These are phyloP conservation scores for Numida meleagris DNA, from an alignment of 2,113 vertebrate species.

Conservation along the genomic window DNA sequence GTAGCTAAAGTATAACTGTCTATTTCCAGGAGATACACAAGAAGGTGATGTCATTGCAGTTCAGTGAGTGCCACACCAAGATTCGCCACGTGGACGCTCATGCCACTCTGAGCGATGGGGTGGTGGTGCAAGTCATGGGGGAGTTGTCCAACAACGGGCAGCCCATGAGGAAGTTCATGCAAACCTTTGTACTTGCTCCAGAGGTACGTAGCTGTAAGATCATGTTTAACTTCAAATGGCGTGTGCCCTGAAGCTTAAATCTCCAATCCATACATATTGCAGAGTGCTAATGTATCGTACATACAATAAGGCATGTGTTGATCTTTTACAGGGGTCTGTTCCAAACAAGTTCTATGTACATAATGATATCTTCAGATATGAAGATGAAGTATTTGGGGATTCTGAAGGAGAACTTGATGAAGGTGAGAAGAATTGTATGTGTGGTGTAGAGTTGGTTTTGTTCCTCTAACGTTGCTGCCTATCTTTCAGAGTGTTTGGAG, in stretches of 20 bases:
- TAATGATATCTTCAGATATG: constrained; percentile 98
- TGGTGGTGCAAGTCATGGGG: constrained; percentile 97
- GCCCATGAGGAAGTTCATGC: constrained; percentile 98
- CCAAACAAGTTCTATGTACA: constrained; percentile 99
- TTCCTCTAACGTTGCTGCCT: not conserved
- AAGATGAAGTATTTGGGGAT: constrained; percentile 98
- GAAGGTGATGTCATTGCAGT: constrained; percentile 98
- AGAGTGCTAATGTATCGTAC: accelerated
- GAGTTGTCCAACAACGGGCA: constrained; percentile 96
- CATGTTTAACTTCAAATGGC: not conserved
- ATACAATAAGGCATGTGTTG: not conserved
- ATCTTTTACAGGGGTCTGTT: constrained; percentile 89
- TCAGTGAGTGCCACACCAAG: constrained; percentile 98
- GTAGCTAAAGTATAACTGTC: not conserved
- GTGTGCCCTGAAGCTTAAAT: not conserved
- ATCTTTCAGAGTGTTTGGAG: not conserved
- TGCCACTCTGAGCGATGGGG: constrained; percentile 93
- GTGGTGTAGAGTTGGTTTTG: accelerated
- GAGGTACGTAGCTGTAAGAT: constrained; percentile 79
- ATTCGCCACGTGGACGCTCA: constrained; percentile 97
- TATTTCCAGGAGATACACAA: constrained; percentile 93
- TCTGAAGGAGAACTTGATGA: constrained; percentile 97
- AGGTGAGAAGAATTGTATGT: constrained; percentile 75
- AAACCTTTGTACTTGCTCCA: constrained; percentile 97
- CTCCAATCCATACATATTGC: not conserved